Conservation (phyloP, 2,797 vertebrate genomes). For the Platyrinchus mystaceus region DNA sequence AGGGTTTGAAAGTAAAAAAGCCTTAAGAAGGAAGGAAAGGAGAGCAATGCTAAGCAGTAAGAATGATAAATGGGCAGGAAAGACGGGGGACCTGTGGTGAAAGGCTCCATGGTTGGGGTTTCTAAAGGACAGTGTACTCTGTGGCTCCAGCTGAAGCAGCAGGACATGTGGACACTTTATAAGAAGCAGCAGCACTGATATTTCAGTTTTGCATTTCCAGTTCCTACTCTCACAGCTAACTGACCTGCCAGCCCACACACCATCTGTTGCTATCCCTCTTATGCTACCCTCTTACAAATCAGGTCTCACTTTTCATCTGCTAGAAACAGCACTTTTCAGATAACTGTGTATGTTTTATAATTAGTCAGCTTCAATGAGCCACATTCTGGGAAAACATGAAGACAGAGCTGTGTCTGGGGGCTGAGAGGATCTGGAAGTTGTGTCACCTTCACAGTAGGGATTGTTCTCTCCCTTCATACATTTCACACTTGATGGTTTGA, state of each 20-base stretch:
- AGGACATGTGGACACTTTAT: neutral
- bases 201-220: neutral
- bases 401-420: neutral
- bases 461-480: neutral
- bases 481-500: neutral
- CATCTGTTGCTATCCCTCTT: constrained; percentile 9
- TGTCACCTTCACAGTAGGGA: neutral
- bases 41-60: rapidly evolving
- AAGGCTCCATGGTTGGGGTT: neutral
- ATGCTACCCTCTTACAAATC: neutral
- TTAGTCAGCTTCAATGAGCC: neutral
- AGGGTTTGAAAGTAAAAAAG: neutral
- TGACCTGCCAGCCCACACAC: constrained; percentile 13
- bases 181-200: neutral
- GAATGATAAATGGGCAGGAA: neutral
- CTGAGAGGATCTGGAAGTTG: neutral
- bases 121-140: neutral
- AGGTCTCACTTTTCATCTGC: neutral
- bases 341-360: neutral
- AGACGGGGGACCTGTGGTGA: neutral
- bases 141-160: neutral
- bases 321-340: neutral
- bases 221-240: neutral
- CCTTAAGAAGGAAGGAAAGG: neutral
- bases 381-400: neutral